A percentile compares a stretch with the other conserved stretches of the same genome.
Conservation (phyloP, 1,140 invertebrate genomes). For the Nylanderia fulva region DNA sequence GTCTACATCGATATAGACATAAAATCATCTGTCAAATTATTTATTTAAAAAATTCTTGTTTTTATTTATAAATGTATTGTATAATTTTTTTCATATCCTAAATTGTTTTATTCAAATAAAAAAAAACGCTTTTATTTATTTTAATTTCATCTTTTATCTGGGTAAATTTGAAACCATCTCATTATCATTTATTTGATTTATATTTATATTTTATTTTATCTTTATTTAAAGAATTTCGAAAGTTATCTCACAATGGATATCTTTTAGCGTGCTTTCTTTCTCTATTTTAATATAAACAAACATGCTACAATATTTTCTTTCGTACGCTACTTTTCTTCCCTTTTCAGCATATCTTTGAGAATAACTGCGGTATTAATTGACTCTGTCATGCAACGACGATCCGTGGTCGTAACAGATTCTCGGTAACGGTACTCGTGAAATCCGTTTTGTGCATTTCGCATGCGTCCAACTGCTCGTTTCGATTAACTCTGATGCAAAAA, state of each 20-base stretch:
- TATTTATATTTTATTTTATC: too few relatives aligned
- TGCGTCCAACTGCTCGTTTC: constrained; percentile 20
- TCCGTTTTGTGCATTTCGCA: constrained; percentile 15
- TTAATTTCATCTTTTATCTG: too few relatives aligned
- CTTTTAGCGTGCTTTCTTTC: background rate
- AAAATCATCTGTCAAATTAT: too few relatives aligned
- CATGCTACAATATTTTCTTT: background rate
- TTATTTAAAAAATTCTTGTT: too few relatives aligned
- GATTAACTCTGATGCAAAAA: background rate
- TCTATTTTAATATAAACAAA: background rate
- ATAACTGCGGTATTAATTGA: constrained; percentile 14
- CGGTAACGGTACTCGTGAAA: constrained; percentile 37
- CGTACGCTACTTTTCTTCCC: background rate
- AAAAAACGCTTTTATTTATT: too few relatives aligned
- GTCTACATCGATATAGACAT: too few relatives aligned
- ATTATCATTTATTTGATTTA: too few relatives aligned
- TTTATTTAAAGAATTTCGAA: too few relatives aligned
- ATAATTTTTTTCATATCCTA: too few relatives aligned
- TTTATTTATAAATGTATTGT: too few relatives aligned
- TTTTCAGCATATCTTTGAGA: background rate
- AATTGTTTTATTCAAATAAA: too few relatives aligned
- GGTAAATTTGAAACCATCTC: too few relatives aligned
- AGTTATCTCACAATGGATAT: background rate
- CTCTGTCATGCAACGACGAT: constrained; percentile 46
- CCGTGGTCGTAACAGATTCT: constrained; percentile 4